Percentiles rank a stretch among this genome's conserved stretches.
These are phyloP conservation scores for Bos indicus DNA, from an alignment of 2,113 vertebrate species.

Conservation along the genomic window DNA sequence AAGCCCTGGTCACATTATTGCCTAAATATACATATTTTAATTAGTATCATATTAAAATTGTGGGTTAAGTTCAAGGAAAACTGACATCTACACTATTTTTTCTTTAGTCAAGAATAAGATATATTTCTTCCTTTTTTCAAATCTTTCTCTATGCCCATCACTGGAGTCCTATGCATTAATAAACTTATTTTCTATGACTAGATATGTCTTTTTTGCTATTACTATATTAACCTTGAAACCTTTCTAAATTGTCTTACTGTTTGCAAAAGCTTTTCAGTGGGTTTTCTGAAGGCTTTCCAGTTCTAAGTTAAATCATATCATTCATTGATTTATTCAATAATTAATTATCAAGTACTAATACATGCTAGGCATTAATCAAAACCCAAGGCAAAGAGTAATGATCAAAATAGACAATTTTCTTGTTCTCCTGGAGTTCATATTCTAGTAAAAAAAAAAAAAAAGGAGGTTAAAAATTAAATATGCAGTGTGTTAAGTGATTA, in stretches of 20 bases:
- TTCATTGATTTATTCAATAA: neutral
- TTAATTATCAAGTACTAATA: neutral
- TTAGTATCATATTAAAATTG: neutral
- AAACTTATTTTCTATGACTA: neutral
- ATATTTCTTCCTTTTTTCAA: neutral
- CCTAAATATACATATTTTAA: neutral
- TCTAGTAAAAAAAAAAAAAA: neutral
- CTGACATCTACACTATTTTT: neutral
- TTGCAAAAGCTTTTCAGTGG: neutral
- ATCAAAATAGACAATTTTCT: neutral
- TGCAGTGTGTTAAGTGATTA: neutral
- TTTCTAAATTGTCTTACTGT: neutral
- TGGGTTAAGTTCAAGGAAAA: neutral
- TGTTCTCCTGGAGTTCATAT: neutral
- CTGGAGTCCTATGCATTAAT: neutral
- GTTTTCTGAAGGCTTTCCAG: neutral
- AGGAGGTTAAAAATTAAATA: neutral
- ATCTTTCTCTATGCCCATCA: neutral
- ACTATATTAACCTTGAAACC: neutral
- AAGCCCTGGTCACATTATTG: neutral
- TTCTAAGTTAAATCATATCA: neutral
- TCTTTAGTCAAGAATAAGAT: neutral
- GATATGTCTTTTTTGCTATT: neutral
- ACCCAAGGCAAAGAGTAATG: neutral
- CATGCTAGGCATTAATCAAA: neutral